Base-by-base conservation (phyloP, 2,797 vertebrate genomes). In the Anableps anableps region DNA sequence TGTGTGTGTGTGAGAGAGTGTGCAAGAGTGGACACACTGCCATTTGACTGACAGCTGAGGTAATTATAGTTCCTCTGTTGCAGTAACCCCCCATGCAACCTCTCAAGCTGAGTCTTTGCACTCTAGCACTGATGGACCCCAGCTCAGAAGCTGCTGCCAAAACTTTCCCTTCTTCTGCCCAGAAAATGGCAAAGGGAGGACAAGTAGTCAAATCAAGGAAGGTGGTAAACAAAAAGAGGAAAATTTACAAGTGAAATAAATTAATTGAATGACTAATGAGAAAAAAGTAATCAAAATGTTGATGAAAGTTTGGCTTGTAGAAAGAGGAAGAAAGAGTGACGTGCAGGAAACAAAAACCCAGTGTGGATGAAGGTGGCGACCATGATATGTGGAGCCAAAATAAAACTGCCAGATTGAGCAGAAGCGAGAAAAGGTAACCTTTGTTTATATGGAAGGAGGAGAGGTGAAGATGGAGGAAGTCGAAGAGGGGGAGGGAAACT, bases 21-120 rank as follows among this genome's bases (percentile, higher is more conserved):
- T 60, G 55, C 38, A 55, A 76, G 83, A 82, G 72, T 51, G 74
- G 73, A 72, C 10, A 3, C 19, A 41, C 68, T 83, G 74, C 85
- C 76, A 81, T 83, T 87, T 94, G 94, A 94, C n/a, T 84, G 94
- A 93, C 94, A 94, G 90, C 83, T 74, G 73, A 90, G 88, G 92
- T 94, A 93, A 95, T 94, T 93, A 94, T 92, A 87, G 86, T 89
- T 89, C 83, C 86, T 83, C 81, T 80, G 91, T 92, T 86, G 88
- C 84, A 86, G 86, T 92, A 92, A 93, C 91, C 92, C 86, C 78
- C 70, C 26, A 41, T 23, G 10, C 88, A 91, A 93, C 92, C 93
- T 91, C 84, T 83, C 87, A 80, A 85, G 82, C 84, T 80, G 88
- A 91, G 88, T 88, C 85, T 83, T 90, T 77, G 55, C 91, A 87